Conservation (phyloP, 2,113 vertebrate species). For the Butorides virescens region DNA sequence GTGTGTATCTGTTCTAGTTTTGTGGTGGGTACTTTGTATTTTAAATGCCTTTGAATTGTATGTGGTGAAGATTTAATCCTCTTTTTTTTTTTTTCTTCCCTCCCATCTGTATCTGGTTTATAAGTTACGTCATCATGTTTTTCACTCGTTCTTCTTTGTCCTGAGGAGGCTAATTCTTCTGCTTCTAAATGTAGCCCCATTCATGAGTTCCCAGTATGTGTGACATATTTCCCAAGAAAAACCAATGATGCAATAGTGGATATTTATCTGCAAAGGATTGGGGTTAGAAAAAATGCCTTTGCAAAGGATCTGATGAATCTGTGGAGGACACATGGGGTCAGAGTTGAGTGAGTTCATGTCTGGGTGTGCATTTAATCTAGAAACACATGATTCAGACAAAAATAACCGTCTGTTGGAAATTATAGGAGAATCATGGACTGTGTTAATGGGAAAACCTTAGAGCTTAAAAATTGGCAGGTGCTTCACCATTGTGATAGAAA, state of each 20-base stretch:
- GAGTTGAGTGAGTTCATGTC: neutral
- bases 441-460: neutral
- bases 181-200: neutral
- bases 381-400: neutral
- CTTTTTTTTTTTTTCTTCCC: neutral
- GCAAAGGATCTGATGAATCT: neutral
- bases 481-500: neutral
- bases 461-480: neutral
- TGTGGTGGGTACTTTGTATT: neutral
- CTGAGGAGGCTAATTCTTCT: neutral
- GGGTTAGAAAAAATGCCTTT: neutral
- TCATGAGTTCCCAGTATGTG: neutral
- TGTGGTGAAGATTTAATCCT: neutral
- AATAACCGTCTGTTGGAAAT: neutral
- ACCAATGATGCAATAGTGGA: neutral
- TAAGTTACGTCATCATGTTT: neutral
- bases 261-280: neutral
- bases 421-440: neutral
- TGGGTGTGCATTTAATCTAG: neutral
- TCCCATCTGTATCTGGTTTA: neutral
- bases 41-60: neutral
- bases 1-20: neutral
- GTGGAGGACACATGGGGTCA: neutral
- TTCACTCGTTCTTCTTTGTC: neutral
- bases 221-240: neutral